Evolutionary conservation across 2,797 vertebrate genomes (phyloP).

Genomic region (Xenops minutus): DNA sequence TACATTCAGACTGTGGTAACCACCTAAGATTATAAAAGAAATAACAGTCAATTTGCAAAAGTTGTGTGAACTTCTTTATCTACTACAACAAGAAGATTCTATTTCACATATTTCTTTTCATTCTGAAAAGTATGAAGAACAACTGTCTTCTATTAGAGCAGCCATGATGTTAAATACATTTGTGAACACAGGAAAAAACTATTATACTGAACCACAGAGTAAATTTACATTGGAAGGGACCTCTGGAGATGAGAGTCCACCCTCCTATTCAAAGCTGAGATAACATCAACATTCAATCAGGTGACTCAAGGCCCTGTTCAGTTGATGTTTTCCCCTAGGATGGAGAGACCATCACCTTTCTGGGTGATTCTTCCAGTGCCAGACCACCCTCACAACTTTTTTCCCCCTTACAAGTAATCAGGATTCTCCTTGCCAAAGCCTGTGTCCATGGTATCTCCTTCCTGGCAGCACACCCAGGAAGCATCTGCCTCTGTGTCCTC

Average conservation of each 20-base stretch:
- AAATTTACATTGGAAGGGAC: not conserved
- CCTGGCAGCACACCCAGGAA: not conserved
- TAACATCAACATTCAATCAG: not conserved
- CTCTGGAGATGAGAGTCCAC: not conserved
- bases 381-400: not conserved
- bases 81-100: not conserved
- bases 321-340: not conserved
- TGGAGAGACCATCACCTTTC: not conserved
- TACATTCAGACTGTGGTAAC: not conserved
- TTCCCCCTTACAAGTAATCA: not conserved
- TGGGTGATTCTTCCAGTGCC: not conserved
- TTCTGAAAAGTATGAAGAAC: not conserved
- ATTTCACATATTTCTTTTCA: not conserved
- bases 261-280: not conserved
- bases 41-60: not conserved
- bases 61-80: not conserved
- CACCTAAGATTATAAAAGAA: not conserved
- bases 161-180: not conserved
- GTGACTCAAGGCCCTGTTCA: not conserved
- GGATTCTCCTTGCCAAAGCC: not conserved
- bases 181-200: not conserved
- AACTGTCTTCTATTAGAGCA: not conserved
- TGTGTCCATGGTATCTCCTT: not conserved
- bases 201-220: not conserved
- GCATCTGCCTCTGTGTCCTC: not conserved